Evolutionary conservation across 2,113 vertebrate genomes (phyloP).

Genomic region (Apteryx mantelli): DNA sequence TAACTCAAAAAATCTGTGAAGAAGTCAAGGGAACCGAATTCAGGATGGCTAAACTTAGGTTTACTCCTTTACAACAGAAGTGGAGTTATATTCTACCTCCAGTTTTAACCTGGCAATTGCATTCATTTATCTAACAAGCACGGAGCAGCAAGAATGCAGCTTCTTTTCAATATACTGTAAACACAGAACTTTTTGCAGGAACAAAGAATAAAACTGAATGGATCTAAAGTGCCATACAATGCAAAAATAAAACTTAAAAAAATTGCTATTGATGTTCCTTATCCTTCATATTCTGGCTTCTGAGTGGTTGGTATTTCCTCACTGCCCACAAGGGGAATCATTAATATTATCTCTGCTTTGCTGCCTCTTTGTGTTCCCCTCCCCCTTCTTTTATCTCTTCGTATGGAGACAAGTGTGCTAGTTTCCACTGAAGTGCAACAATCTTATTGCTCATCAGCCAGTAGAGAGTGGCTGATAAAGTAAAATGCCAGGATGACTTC

Average conservation of each 20-base stretch:
- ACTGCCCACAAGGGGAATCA: neutral
- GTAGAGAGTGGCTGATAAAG: neutral
- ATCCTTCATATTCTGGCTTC: neutral
- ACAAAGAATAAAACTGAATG: neutral
- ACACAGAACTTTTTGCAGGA: neutral
- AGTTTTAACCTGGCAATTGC: neutral
- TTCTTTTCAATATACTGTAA: neutral
- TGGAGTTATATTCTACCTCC: neutral
- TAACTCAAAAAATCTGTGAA: neutral
- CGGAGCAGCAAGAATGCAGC: neutral
- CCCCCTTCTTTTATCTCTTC: neutral
- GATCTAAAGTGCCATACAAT: neutral
- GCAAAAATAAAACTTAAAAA: neutral
- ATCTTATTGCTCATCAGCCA: neutral
- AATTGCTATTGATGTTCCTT: neutral
- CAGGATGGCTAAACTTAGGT: neutral
- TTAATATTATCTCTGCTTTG: constrained; percentile 16
- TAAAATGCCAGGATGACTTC: neutral
- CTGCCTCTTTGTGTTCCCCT: constrained; percentile 14
- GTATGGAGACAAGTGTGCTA: neutral
- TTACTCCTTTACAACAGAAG: neutral
- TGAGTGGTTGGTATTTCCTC: neutral
- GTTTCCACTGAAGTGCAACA: neutral
- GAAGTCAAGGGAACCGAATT: neutral
- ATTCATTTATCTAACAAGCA: neutral